Evolutionary conservation across 2,113 vertebrate genomes (phyloP), one percentile per base, ranked within the genome.

Genomic region (Cephalopholis sonnerati): DNA sequence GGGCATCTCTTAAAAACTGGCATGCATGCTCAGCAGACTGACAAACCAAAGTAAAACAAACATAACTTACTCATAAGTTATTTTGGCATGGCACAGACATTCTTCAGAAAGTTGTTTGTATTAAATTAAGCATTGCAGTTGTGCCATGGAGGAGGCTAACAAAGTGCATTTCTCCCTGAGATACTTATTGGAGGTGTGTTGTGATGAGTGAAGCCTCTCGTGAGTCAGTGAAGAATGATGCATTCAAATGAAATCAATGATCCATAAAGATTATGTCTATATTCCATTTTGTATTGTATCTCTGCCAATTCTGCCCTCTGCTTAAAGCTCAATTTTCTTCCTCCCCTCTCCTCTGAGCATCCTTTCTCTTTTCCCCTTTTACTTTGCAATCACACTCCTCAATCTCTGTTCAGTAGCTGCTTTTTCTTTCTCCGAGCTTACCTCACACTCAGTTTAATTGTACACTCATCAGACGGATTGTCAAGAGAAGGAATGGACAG

Each of bases 171-270:
- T 54, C 25, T 64, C 13, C 16, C 27, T 44, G 24, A 76, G 18
- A 73, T 80, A 57, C 78, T 75, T 71, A 57, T 51, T 44, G 18
- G 12, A 75, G 71, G 36, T 24, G 64, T 71, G 55, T 46, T 55
- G 46, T 62, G 11, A 63, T 17, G 58, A 65, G 17, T 3, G 2
- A 70, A 24, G 44, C 50, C 62, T 76, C 67, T 74, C 74, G 54
- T 62, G 46, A 63, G 25, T n/a, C 63, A 54, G 48, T 53, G 64
- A 73, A 77, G 58, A 68, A 66, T 17, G 50, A 70, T 41, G 25
- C 70, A 63, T 76, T 81, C 44, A 74, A 77, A 82, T 76, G 7
- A 79, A 81, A 68, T 77, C 25, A 82, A 72, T 67, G 80, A 79
- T 83, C 50, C 74, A 76, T 65, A 74, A 81, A 90, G 50, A 77